A percentile compares a stretch with the other conserved stretches of the same genome.
Conservation (phyloP, 2,797 vertebrate genomes). For the Sciaenops ocellatus region DNA sequence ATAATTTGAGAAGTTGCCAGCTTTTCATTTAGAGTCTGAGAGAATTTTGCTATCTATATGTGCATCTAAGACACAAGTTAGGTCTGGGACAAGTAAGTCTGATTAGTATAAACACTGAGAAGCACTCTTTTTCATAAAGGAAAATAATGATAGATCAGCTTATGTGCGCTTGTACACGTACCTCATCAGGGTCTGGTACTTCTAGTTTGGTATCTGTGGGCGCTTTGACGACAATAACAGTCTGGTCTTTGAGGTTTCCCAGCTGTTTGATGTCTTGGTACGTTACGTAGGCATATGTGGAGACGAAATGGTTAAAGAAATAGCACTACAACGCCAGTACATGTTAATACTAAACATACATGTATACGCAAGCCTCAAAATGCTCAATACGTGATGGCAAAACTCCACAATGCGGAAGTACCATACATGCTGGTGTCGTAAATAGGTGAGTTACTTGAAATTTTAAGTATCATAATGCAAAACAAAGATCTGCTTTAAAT, state of each 20-base stretch:
- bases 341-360: background rate
- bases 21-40: background rate
- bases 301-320: conserved; percentile 73
- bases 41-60: background rate
- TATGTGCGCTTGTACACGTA: conserved; percentile 71
- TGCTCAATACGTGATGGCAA: background rate
- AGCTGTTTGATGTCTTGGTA: conserved; percentile 96
- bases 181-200: conserved; percentile 95
- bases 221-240: conserved; percentile 96
- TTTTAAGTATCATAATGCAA: background rate
- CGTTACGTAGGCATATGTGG: conserved; percentile 94
- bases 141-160: background rate
- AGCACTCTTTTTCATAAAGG: background rate
- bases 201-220: conserved; percentile 97
- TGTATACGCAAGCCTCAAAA: background rate
- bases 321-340: background rate
- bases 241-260: conserved; percentile 94
- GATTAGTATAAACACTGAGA: background rate
- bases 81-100: background rate
- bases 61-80: background rate
- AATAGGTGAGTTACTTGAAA: background rate
- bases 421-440: background rate
- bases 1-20: background rate
- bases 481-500: background rate
- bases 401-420: background rate